Percentiles rank a stretch among this genome's conserved stretches.
Evolutionary conservation across 2,888 invertebrate genomes (phyloP).

Genomic region (Yponomeuta plumbellus): DNA sequence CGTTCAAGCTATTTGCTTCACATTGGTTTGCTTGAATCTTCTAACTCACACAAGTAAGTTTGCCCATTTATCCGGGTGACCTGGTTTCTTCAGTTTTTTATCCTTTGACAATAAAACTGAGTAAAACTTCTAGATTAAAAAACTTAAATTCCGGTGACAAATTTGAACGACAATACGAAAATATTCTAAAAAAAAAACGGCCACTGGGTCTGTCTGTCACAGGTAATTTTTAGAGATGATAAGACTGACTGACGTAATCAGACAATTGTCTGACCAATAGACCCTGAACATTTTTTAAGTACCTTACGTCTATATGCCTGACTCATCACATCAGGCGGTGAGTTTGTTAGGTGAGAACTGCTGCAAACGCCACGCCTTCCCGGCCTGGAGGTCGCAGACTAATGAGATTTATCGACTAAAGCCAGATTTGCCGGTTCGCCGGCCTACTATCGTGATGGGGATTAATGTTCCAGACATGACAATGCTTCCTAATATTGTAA

Average conservation of each 20-base stretch:
- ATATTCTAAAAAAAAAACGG: no score
- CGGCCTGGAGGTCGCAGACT: constrained; percentile 4
- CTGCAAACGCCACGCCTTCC: background rate
- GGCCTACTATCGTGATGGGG: background rate
- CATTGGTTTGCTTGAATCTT: background rate
- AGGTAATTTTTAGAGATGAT: background rate
- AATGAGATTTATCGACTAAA: constrained; percentile 6
- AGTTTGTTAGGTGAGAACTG: background rate
- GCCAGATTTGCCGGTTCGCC: background rate
- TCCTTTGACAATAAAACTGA: background rate
- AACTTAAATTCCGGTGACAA: no score
- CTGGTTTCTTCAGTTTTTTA: background rate
- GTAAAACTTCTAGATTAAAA: no score
- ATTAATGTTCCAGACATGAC: background rate
- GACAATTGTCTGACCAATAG: background rate
- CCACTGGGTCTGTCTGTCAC: no score
- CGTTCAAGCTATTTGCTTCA: background rate
- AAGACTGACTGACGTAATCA: background rate
- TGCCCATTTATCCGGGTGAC: background rate
- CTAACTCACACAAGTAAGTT: background rate
- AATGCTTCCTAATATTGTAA: background rate
- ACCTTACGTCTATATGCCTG: background rate
- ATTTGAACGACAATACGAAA: no score
- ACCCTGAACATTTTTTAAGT: background rate
- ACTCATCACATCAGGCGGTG: background rate